Base-by-base conservation (phyloP, 1,140 invertebrate genomes). In the Rhopalosiphum maidis region DNA sequence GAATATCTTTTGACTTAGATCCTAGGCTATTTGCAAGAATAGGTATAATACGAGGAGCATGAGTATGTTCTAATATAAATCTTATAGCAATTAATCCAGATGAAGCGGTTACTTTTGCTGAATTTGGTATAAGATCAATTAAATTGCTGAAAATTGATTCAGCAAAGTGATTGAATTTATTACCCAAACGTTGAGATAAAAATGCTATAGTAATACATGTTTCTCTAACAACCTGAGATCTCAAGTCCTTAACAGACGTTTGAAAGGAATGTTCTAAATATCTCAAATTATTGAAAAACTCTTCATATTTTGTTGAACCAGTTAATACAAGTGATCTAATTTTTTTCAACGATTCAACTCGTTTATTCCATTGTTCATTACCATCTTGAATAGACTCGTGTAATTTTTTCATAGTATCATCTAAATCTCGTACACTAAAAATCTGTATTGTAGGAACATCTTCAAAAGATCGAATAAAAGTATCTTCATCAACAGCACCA, bases 191-290 rank as follows among this genome's bases (percentile, higher is more conserved):
- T 95, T 98, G 98, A 88, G 98, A 97, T 95, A 99, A 96, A 96
- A 97, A 99, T 46, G 98, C 98, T 93, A 99, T 97, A 3, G 98
- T 98, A 88, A 99, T 98, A 95, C 98, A 99, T 0, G 98, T 98
- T 95, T 99, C 99, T 94, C 99, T 96, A 0, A 98, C 98, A 93
- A 99, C 98, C 96, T 99, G 97, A 94, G 96, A 97, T 94, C 99
- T 96, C 6, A 99, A 96, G 96, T 99, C 99, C 96, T 98, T 98
- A 94, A 98, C 96, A 91, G 98, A 97, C 37, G 96, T 96, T 92
- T 98, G 96, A 94, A 99, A 97, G 23, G 98, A 96, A 93, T 97
- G 96, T 93, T 99, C 98, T 85, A 99, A 95, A 93, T 96, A 96
- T 94, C 98, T 97, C n/a, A 99, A 95, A 94, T 97, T 96, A 25